Base-by-base conservation (phyloP, 2,888 invertebrate species). In the Taphrorychus bicolor region DNA sequence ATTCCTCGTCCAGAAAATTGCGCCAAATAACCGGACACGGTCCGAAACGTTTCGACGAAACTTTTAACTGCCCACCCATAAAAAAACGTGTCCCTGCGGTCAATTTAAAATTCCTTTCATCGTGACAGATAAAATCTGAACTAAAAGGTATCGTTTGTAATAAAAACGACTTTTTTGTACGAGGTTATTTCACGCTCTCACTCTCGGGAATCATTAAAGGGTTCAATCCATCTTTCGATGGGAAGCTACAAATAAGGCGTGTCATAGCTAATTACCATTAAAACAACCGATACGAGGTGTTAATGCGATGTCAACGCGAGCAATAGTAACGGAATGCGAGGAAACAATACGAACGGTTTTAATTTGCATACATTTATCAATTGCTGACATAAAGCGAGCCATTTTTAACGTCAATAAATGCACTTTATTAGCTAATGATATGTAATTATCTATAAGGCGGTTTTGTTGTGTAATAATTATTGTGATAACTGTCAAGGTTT, bases 331-430 rank as follows among this genome's bases (percentile, higher is more conserved):
- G 42, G 45, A 14, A n/a, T 51, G 40, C 19, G 23, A 40, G 49
- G 18, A 49, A 60, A 60, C 52, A 60, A 60, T 60, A 51, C 21
- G 42, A 53, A 61, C 41, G 22, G 22, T 54, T 23, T 40, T 58
- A 45, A 61, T 61, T 61, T 54, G 61, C 61, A 53, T 61, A 32
- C 32, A 32, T 32, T 32, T 32, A 32, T 32, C 32, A 32, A 32
- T 32, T 7, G 32, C 32, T n/a, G n/a, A 32, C 7, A 32, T 32
- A 32, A 32, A 9, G 2, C 32, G 32, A 32, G 11, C 32, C 11
- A 32, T 32, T 32, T n/a, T n/a, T 32, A 32, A 9, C 11, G 32
- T 32, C 32, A 32, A 32, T 32, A 32, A 32, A 2, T 32, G 32
- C 32, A 32, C 9, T 32, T 32, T 32, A 11, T 32, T 32, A 32